These are phyloP conservation scores for Trichoplusia ni DNA, from an alignment of 1,140 invertebrate genomes.

Conservation along the genomic window DNA sequence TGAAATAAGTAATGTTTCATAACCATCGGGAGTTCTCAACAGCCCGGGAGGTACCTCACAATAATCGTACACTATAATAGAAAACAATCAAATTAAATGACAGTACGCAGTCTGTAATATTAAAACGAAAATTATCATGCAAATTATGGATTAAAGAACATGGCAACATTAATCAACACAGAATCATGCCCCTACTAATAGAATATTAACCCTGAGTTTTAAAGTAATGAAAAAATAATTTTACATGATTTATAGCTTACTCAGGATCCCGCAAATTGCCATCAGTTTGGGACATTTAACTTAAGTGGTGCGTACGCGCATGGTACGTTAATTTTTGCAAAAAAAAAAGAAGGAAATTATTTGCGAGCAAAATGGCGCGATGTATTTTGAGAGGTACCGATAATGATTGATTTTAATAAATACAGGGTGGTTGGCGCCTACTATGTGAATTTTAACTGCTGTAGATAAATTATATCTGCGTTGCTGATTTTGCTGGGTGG, in stretches of 20 bases:
- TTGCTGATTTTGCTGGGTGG: not conserved
- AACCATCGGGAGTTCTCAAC: too few species aligned
- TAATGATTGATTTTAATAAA: conserved; percentile 59
- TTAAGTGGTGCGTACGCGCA: conserved; percentile 69
- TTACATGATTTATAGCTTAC: conserved; percentile 77
- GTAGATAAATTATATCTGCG: conserved; percentile 9
- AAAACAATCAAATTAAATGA: not conserved
- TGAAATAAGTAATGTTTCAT: too few species aligned
- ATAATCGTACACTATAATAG: not conserved
- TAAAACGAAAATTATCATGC: not conserved
- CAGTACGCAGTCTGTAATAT: not conserved
- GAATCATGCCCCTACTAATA: conserved; percentile 52
- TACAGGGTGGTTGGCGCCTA: conserved; percentile 49
- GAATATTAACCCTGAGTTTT: conserved; percentile 61
- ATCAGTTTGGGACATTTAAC: conserved; percentile 73
- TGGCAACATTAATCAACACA: not conserved
- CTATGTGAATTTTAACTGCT: conserved; percentile 22
- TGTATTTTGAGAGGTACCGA: conserved; percentile 28
- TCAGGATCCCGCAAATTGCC: conserved; percentile 68
- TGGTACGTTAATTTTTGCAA: conserved; percentile 50
- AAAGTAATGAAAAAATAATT: conserved; percentile 76
- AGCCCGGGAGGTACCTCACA: too few species aligned
- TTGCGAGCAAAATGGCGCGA: conserved; percentile 48
- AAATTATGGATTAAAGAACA: conserved; percentile 12
- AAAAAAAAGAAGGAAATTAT: conserved; percentile 49